Conservation (phyloP, 2,888 invertebrate genomes). For the Calameuta filiformis region DNA sequence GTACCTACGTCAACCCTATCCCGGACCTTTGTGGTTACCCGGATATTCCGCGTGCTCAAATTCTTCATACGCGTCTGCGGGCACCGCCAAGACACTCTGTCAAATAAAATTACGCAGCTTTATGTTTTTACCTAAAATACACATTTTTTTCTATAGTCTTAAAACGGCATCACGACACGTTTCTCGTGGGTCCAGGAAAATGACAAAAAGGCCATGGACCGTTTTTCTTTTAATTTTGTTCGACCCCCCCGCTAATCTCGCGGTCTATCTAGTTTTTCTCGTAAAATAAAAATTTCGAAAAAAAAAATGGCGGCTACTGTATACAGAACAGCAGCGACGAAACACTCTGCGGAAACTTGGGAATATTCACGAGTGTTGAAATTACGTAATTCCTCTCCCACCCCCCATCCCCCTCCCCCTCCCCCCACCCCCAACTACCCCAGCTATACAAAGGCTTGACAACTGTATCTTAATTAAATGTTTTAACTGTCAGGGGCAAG, state of each 20-base stretch:
- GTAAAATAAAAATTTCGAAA: too few species aligned
- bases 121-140: background rate
- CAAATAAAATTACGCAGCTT: background rate
- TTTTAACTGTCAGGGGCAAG: conserved; percentile 22
- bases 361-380: background rate
- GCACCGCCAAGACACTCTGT: background rate
- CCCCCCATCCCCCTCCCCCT: too few species aligned
- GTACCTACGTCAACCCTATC: background rate
- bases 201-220: background rate
- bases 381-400: background rate
- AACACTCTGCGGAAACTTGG: background rate
- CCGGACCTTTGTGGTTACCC: background rate
- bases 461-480: conserved; percentile 33
- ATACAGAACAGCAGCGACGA: background rate
- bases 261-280: too few species aligned
- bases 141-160: background rate
- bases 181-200: background rate
- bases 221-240: background rate
- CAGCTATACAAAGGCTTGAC: conserved; percentile 14
- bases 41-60: background rate
- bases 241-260: background rate
- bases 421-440: background rate
- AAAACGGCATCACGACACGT: background rate
- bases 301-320: background rate
- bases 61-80: background rate